Evolutionary conservation across 2,888 invertebrate genomes (phyloP), one percentile per base, ranked within the genome.

Genomic region (Pemphredon lugubris): DNA sequence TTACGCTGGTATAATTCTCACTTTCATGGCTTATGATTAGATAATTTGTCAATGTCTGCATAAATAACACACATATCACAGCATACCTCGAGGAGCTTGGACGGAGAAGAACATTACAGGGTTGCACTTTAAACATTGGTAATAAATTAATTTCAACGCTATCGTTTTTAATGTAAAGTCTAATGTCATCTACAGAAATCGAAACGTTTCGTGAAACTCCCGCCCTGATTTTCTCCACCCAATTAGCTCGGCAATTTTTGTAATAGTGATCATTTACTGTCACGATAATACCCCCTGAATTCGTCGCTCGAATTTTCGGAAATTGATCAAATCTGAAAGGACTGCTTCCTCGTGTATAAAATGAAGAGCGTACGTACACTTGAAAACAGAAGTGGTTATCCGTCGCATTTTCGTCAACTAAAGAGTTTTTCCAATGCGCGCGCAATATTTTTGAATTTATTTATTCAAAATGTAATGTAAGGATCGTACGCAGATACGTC

Each of bases 51-150:
- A 59, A 44, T 68, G 39, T 61, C 55, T 45, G 37, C 55, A 47
- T 57, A 61, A 55, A 23, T 21, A 45, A 13, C 44, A 61, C 59
- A 57, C 55, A 32, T 69, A 72, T 72, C 75, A 76, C 75, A 76
- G 75, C 57, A 77, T 59, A 75, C 73, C 50, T 73, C 68, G 37
- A 57, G 60, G 69, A 61, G 58, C 54, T 65, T 55, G 58, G 57
- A 55, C 21, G 63, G 21, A 69, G 63, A 69, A 37, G 51, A 37
- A 26, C 26, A 48, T 42, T 45, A 21, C 51, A 37, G 11, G 37
- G n/a, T n/a, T 50, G 37, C 21, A 30, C 14, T 26, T 26, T 26
- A 3, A 7, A 26, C 34, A 2, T 34, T 34, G 34, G 4, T 34
- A 11, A n/a, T n/a, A n/a, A n/a, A n/a, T n/a, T n/a, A n/a, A n/a